Percentiles rank a stretch among this genome's conserved stretches.
Evolutionary conservation across 1,140 invertebrate species (phyloP).

Genomic region (Neomicropteryx cornuta): DNA sequence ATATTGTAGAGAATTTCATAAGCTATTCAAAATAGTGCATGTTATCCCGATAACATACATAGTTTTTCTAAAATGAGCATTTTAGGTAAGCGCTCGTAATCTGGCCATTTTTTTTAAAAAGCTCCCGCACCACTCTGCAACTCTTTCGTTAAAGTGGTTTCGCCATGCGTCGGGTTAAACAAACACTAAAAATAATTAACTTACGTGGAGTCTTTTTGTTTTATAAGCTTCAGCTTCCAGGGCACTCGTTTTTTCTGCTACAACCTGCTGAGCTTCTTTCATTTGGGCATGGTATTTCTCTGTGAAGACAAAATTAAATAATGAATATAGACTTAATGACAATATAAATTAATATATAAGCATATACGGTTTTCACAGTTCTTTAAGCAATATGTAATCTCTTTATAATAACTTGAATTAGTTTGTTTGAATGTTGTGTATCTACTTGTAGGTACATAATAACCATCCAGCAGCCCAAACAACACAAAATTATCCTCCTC

Average conservation of each 20-base stretch:
- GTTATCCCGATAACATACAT: too few relatives aligned
- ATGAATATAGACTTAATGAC: background rate
- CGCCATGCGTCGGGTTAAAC: too few relatives aligned
- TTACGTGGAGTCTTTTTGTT: conserved; percentile 82
- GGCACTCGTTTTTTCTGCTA: conserved; percentile 91
- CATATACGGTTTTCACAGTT: conserved; percentile 1
- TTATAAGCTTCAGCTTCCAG: conserved; percentile 95
- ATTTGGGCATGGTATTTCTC: conserved; percentile 93
- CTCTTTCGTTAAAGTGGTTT: background rate
- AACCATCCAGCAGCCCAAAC: too few relatives aligned
- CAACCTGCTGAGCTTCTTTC: conserved; percentile 93
- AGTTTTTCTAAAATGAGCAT: too few relatives aligned
- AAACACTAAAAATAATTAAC: too few relatives aligned
- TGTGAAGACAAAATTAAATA: conserved; percentile 33
- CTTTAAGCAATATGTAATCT: background rate
- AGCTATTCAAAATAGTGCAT: too few relatives aligned
- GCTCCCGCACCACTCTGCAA: background rate
- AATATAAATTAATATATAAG: conserved; percentile 5
- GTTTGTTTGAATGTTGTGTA: background rate
- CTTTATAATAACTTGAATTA: background rate
- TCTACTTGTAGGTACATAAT: too few relatives aligned
- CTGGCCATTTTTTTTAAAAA: too few relatives aligned
- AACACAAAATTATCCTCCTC: too few relatives aligned
- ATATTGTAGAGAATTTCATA: too few relatives aligned
- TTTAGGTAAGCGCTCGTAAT: too few relatives aligned